Evolutionary conservation across 2,113 vertebrate species (phyloP).

Genomic region (Heteronetta atricapilla): DNA sequence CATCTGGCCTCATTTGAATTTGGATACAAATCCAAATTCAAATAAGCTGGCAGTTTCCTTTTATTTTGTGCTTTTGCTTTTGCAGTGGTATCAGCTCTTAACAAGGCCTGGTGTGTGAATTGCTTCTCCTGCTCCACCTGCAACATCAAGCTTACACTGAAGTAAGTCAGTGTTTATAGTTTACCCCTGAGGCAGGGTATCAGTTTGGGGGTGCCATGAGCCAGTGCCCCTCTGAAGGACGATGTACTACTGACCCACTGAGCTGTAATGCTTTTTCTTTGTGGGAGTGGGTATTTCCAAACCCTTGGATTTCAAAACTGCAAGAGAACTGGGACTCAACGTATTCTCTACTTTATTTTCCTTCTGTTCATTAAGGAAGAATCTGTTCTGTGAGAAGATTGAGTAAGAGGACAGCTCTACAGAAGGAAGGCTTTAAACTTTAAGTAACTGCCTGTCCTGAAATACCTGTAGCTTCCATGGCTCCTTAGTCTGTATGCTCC

Average conservation of each 20-base stretch:
- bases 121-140: conserved; percentile 96
- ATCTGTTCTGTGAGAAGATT: neutral
- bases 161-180: conserved; percentile 79
- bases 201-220: neutral
- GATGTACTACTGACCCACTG: too few relatives aligned
- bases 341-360: neutral
- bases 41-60: neutral
- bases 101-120: conserved; percentile 97
- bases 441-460: neutral
- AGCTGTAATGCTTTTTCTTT: neutral
- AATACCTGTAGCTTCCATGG: neutral
- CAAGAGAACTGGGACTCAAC: neutral
- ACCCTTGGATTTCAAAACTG: neutral
- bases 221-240: neutral
- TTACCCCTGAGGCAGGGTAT: neutral
- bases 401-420: neutral
- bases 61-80: conserved; percentile 34
- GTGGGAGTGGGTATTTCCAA: neutral
- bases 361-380: neutral
- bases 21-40: conserved; percentile 1
- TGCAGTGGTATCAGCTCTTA: conserved; percentile 93
- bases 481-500: neutral
- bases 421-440: neutral
- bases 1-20: conserved; percentile 53
- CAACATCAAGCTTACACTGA: conserved; percentile 92